These are phyloP conservation scores for Heteractis magnifica DNA, from an alignment of 92 coral and sea anemone genomes.

Conservation along the genomic window DNA sequence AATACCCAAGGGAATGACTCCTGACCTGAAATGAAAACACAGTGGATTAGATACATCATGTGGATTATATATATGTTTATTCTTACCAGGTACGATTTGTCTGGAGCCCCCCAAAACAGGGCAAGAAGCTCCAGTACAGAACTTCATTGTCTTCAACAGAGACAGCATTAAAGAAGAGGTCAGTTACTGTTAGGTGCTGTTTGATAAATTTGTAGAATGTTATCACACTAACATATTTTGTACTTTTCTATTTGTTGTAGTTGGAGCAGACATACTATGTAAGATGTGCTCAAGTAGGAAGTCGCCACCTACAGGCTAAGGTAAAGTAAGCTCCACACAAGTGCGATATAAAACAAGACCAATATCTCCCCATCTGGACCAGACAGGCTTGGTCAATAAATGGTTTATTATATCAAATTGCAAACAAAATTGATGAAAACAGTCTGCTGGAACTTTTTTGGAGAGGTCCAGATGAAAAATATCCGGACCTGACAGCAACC, in stretches of 20 bases:
- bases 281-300: slow-evolving; percentile 89
- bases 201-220: neutral
- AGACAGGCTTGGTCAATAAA: no score
- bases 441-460: no score
- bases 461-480: no score
- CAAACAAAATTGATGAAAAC: no score
- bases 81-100: slow-evolving; percentile 54
- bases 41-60: neutral
- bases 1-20: no score
- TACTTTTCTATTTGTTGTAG: slow-evolving; percentile 25
- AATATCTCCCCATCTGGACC: no score
- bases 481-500: no score
- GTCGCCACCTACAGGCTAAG: slow-evolving; percentile 75
- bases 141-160: slow-evolving; percentile 55
- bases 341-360: no score
- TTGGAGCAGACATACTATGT: slow-evolving; percentile 68
- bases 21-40: neutral
- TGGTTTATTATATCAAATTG: no score
- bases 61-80: neutral
- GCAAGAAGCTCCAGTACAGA: slow-evolving; percentile 49
- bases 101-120: slow-evolving; percentile 52
- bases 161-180: slow-evolving; percentile 60
- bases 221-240: neutral
- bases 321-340: slow-evolving; percentile 25
- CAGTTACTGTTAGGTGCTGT: no score